phyloP scores from a whole-genome alignment of 2,797 vertebrate species.

The Propithecus perrieri region DNA sequence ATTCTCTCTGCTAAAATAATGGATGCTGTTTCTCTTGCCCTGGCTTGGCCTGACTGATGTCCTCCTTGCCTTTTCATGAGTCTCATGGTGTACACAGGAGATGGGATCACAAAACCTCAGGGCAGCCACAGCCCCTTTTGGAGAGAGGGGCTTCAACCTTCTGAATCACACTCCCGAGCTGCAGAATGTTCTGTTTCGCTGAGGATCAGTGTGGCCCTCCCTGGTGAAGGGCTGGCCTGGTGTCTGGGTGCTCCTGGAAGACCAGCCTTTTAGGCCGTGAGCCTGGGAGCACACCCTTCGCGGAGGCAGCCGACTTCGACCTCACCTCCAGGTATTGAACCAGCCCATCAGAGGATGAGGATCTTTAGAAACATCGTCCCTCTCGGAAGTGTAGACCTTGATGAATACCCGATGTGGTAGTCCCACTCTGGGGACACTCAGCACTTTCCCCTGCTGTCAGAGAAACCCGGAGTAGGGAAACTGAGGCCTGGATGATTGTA shows the following conservation, averaged over 20 bases:
- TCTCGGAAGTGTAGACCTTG: neutral
- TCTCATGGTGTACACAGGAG: neutral
- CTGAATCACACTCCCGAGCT: neutral
- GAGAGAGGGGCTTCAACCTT: neutral
- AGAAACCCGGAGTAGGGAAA: neutral
- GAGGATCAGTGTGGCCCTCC: neutral
- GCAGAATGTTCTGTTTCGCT: too few relatives aligned
- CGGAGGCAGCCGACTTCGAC: neutral
- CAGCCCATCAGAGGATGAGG: neutral
- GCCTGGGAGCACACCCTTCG: neutral
- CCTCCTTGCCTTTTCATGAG: neutral
- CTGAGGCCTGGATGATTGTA: neutral
- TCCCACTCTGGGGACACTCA: too few relatives aligned
- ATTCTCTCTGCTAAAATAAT: neutral
- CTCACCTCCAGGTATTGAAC: neutral
- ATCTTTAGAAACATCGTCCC: neutral
- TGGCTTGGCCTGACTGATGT: neutral
- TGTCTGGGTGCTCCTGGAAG: neutral
- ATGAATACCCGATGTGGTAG: rapidly evolving
- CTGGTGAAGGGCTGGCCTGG: neutral
- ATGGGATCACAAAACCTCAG: rapidly evolving
- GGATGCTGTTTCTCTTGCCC: neutral
- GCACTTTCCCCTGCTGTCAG: neutral
- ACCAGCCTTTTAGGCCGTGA: too few relatives aligned
- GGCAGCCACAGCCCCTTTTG: neutral